Conservation (phyloP, 2,888 invertebrate genomes). For the Uloborus plumipes region DNA sequence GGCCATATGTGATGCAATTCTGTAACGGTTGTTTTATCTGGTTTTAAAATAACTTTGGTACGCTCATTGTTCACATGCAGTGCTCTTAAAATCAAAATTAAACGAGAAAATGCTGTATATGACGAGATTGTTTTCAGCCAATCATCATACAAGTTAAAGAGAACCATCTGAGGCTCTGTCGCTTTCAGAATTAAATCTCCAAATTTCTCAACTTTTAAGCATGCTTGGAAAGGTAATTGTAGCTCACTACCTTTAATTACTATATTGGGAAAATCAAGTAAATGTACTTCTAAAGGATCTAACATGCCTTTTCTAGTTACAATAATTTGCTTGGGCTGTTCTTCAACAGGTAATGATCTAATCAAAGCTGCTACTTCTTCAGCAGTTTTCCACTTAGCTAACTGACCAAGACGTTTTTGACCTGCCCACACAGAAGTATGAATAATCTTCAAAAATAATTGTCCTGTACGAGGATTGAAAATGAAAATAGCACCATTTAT, state of each 20-base stretch:
- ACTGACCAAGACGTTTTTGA: constrained; percentile 98
- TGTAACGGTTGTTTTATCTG: constrained; percentile 98
- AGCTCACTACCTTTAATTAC: constrained; percentile 99
- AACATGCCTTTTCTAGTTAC: constrained; percentile 99
- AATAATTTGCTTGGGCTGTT: constrained; percentile 99
- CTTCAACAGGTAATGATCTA: constrained; percentile 98
- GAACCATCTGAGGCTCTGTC: constrained; percentile 99
- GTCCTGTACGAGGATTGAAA: constrained; percentile 98
- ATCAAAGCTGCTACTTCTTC: constrained; percentile 99
- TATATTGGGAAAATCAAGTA: constrained; percentile 99
- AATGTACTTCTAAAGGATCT: constrained; percentile 98
- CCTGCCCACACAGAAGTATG: constrained; percentile 99
- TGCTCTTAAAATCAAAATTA: constrained; percentile 95
- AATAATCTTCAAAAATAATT: constrained; percentile 98
- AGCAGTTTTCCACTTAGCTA: constrained; percentile 99
- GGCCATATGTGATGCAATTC: constrained; percentile 99
- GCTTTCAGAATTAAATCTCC: constrained; percentile 99
- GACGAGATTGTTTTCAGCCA: constrained; percentile 99
- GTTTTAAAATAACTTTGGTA: constrained; percentile 97
- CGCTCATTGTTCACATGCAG: constrained; percentile 99
- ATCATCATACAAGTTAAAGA: constrained; percentile 99
- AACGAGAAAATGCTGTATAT: constrained; percentile 96
- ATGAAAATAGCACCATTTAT: constrained; percentile 99
- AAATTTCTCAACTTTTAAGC: constrained; percentile 98
- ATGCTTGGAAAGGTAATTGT: constrained; percentile 98